A percentile compares a stretch with the other conserved stretches of the same genome.
Conservation (phyloP, 2,113 vertebrate species). For the Ochotona princeps region DNA sequence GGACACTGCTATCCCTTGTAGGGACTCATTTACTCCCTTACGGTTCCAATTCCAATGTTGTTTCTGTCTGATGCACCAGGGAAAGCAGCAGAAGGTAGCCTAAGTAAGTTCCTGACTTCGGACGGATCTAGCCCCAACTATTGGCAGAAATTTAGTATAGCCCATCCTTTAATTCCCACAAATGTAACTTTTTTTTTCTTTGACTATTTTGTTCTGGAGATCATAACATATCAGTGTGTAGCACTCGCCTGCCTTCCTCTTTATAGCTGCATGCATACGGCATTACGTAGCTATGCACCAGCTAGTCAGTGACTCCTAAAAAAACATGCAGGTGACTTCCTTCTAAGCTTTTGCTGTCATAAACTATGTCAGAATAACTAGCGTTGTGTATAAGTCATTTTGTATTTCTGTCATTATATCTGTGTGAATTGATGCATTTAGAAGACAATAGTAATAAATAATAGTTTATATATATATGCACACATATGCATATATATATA, state of each 20-base stretch:
- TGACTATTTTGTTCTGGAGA: not conserved
- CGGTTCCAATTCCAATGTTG: no score
- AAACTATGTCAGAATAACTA: not conserved
- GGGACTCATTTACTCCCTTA: no score
- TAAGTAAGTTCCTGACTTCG: no score
- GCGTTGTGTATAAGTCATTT: not conserved
- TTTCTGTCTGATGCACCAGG: no score
- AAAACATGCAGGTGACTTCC: not conserved
- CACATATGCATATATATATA: no score
- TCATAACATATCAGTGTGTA: not conserved
- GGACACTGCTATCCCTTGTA: no score
- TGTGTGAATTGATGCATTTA: not conserved
- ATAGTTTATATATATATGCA: no score
- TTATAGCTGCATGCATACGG: not conserved
- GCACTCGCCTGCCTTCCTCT: not conserved
- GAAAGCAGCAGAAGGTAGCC: no score
- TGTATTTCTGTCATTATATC: not conserved
- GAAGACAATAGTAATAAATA: not conserved
- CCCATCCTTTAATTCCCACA: not conserved
- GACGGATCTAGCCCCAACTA: no score
- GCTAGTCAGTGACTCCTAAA: not conserved
- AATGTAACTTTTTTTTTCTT: not conserved
- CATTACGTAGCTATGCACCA: not conserved
- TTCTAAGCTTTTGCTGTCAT: not conserved
- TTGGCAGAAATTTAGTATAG: no score